Conservation (phyloP, 2,113 vertebrate species). For the Sebastes fasciatus region DNA sequence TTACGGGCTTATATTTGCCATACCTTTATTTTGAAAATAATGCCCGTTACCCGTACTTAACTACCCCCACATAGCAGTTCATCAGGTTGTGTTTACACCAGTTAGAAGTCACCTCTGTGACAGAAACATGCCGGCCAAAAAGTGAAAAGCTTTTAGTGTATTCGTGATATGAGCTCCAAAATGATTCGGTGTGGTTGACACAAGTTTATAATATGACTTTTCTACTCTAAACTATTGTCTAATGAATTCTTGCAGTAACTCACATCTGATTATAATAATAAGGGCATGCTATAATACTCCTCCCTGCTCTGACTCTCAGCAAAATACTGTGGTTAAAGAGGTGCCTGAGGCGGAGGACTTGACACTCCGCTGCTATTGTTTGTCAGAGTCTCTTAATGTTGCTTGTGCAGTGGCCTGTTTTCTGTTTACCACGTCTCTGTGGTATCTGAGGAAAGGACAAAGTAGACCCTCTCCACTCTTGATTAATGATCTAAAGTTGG, state of each 20-base stretch:
- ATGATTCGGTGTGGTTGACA: constrained; percentile 11
- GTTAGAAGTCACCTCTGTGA: constrained; percentile 12
- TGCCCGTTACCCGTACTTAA: constrained; percentile 33
- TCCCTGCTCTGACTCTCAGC: constrained; percentile 1
- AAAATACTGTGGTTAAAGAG: constrained; percentile 7
- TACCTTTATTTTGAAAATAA: constrained; percentile 68
- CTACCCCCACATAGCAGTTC: constrained; percentile 7
- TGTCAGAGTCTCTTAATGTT: not conserved
- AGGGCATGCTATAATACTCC: not conserved
- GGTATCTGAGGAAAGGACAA: not conserved
- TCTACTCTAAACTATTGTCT: constrained; percentile 11
- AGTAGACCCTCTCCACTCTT: not conserved
- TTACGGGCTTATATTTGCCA: constrained; percentile 16
- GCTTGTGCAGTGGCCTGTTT: not conserved
- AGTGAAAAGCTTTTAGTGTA: not conserved
- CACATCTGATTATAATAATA: constrained; percentile 3
- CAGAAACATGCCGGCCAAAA: not conserved
- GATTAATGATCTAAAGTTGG: constrained; percentile 24
- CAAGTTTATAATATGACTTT: constrained; percentile 21
- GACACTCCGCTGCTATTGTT: not conserved
- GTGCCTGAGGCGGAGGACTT: constrained; percentile 3
- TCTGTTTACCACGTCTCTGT: not conserved
- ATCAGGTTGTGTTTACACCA: constrained; percentile 40
- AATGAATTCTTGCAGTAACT: constrained; percentile 15
- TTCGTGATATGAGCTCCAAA: not conserved